phyloP scores from a whole-genome alignment of 2,888 invertebrate genomes.

The Lysandra bellargus region DNA sequence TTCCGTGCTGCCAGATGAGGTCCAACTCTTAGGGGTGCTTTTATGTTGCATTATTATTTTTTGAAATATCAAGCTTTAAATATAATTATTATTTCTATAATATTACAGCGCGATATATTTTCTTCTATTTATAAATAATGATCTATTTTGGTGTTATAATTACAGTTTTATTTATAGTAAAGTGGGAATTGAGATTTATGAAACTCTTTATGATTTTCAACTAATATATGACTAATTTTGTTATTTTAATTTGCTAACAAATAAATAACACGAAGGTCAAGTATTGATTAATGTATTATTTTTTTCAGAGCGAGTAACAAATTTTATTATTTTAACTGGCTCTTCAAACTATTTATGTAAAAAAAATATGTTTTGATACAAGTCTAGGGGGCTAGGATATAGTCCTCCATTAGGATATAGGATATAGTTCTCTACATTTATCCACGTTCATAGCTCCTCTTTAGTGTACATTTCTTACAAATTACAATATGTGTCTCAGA shows the following conservation, averaged over 20 bases:
- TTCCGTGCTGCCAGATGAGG: too few species aligned
- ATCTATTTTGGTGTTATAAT: constrained; percentile 16
- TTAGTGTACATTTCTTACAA: neutral
- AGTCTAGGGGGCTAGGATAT: neutral
- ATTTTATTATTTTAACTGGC: neutral
- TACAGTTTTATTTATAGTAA: constrained; percentile 8
- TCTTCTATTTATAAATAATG: neutral
- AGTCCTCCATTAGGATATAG: neutral
- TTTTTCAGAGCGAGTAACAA: neutral
- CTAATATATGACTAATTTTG: neutral
- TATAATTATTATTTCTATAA: neutral
- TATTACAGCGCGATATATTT: constrained; percentile 13
- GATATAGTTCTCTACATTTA: neutral
- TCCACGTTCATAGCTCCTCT: neutral
- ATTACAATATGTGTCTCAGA: neutral
- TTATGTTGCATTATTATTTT: neutral
- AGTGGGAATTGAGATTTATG: neutral
- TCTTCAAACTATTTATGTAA: neutral
- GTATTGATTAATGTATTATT: neutral
- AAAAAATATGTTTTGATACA: neutral
- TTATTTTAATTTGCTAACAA: neutral
- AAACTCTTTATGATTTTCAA: constrained; percentile 5
- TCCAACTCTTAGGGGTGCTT: neutral
- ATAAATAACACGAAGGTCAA: neutral
- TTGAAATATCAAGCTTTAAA: neutral